Percentiles rank a stretch among this genome's conserved stretches.
Evolutionary conservation across 2,113 vertebrate genomes (phyloP).

Genomic region (western clawed frog (Xenopus tropicalis)): UCB_Xtro_10.0 CM004448.2:109983501-109984000

Average conservation of each 20-base stretch:
- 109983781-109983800: slow-evolving; percentile 91
- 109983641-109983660: slow-evolving; percentile 90
- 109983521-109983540: slow-evolving; percentile 75
- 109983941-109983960: slow-evolving; percentile 98
- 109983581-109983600: slow-evolving; percentile 73
- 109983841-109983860: slow-evolving; percentile 96
- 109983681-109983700: slow-evolving; percentile 94
- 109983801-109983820: slow-evolving; percentile 99
- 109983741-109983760: slow-evolving; percentile 99
- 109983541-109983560: slow-evolving; percentile 62
- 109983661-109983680: slow-evolving; percentile 89
- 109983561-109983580: slow-evolving; percentile 70
- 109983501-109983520: slow-evolving; percentile 67
- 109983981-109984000: slow-evolving; percentile 95
- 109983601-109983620: slow-evolving; percentile 71
- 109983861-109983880: slow-evolving; percentile 96
- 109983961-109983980: slow-evolving; percentile 97
- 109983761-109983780: slow-evolving; percentile 90
- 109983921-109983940: slow-evolving; percentile 97
- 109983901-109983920: slow-evolving; percentile 99
- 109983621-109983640: slow-evolving; percentile 70
- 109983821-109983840: slow-evolving; percentile 99
- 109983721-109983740: slow-evolving; percentile 98
- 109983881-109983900: slow-evolving; percentile 99
- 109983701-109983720: slow-evolving; percentile 95